A percentile compares a stretch with the other conserved stretches of the same genome.
Evolutionary conservation across 2,888 invertebrate species (phyloP).

Genomic region (Tortrix viridana): DNA sequence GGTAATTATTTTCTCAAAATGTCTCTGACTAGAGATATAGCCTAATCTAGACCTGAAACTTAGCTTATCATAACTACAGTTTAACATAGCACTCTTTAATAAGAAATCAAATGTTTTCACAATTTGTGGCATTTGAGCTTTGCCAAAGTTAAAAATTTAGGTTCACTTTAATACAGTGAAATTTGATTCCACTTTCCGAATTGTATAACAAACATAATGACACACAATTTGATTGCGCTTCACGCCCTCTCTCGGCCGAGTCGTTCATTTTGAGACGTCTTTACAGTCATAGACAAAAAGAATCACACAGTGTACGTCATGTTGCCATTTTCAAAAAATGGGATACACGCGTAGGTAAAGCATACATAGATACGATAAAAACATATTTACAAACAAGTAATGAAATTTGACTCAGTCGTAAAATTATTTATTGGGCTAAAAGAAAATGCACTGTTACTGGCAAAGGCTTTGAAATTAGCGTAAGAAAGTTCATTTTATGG

Average conservation of each 20-base stretch:
- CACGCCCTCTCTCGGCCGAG: slow-evolving; percentile 34
- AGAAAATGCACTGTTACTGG: slow-evolving; percentile 79
- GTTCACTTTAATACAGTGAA: slow-evolving; percentile 68
- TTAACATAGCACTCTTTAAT: slow-evolving; percentile 79
- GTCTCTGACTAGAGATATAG: slow-evolving; percentile 83
- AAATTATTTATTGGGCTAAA: slow-evolving; percentile 60
- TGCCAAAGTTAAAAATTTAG: slow-evolving; percentile 62
- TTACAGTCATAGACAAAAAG: slow-evolving; percentile 23
- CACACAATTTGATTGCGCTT: slow-evolving; percentile 49
- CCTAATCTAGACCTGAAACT: slow-evolving; percentile 74
- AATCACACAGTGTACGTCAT: slow-evolving; percentile 14
- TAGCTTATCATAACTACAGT: slow-evolving; percentile 65
- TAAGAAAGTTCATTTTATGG: background rate
- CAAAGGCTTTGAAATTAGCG: slow-evolving; percentile 51
- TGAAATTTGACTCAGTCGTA: slow-evolving; percentile 54
- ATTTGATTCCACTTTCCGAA: slow-evolving; percentile 69
- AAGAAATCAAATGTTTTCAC: slow-evolving; percentile 57
- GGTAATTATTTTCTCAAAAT: slow-evolving; percentile 77
- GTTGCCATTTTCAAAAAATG: slow-evolving; percentile 35
- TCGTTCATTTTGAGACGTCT: slow-evolving; percentile 33
- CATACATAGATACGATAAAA: slow-evolving; percentile 16
- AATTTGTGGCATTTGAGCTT: slow-evolving; percentile 77
- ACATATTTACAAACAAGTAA: slow-evolving; percentile 33
- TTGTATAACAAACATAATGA: slow-evolving; percentile 36
- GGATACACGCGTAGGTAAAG: slow-evolving; percentile 39